A percentile compares a stretch with the other conserved stretches of the same genome.
Evolutionary conservation across 2,888 invertebrate genomes (phyloP).

Genomic region (Apodemia mormo): DNA sequence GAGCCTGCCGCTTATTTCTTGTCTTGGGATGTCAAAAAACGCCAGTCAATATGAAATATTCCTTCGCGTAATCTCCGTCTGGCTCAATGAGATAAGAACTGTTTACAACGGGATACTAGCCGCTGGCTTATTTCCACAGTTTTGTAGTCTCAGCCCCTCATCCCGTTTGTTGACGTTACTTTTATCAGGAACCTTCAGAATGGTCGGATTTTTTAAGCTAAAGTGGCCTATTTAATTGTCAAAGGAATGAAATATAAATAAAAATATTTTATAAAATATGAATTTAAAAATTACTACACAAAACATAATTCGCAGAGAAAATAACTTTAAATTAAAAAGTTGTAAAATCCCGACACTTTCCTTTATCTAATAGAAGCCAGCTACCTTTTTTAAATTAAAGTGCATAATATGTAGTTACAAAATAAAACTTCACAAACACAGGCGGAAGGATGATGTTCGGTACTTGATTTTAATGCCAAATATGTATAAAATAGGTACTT

Average conservation of each 20-base stretch:
- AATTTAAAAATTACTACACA: background rate
- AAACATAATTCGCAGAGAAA: no score
- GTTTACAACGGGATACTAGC: conserved; percentile 55
- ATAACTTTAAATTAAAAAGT: no score
- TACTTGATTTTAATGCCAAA: no score
- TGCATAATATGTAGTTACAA: no score
- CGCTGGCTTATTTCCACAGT: conserved; percentile 48
- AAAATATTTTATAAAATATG: conserved; percentile 21
- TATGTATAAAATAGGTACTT: no score
- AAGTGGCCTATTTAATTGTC: conserved; percentile 9
- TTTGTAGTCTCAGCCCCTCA: conserved; percentile 45
- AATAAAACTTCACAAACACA: no score
- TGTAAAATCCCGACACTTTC: no score
- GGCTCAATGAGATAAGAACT: conserved; percentile 57
- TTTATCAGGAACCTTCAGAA: conserved; percentile 43
- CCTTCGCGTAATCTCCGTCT: conserved; percentile 51
- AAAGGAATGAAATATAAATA: conserved; percentile 24
- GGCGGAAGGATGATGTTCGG: no score
- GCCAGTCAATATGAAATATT: conserved; percentile 24
- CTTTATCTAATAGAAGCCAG: no score
- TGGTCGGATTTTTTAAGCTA: conserved; percentile 34
- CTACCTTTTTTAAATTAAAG: no score
- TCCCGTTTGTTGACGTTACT: conserved; percentile 40
- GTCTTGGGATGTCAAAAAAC: background rate
- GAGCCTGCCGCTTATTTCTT: no score